Conservation (phyloP, 2,888 invertebrate genomes). For the Silvanus unidentatus region DNA sequence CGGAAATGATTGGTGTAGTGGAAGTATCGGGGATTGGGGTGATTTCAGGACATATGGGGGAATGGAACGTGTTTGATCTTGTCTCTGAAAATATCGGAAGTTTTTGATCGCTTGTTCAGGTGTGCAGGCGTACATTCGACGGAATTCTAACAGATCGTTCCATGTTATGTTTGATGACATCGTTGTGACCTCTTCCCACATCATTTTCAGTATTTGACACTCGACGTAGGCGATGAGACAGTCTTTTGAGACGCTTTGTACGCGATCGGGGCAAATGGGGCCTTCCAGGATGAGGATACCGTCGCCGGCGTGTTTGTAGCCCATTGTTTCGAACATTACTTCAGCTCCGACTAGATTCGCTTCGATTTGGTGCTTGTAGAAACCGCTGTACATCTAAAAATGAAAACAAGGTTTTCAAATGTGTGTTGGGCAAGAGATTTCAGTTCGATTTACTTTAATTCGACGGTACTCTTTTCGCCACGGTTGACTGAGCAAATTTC, state of each 20-base stretch:
- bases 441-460: conserved; percentile 58
- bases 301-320: conserved; percentile 60
- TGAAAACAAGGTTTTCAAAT: conserved; percentile 1
- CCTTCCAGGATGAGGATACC: conserved; percentile 60
- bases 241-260: conserved; percentile 73
- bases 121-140: conserved; percentile 52
- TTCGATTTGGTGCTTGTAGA: conserved; percentile 81
- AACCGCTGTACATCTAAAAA: conserved; percentile 75
- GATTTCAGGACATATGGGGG: not conserved
- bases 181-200: conserved; percentile 65
- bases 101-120: conserved; percentile 51
- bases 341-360: conserved; percentile 74
- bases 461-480: conserved; percentile 83
- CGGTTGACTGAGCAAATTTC: conserved; percentile 77
- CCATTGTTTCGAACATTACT: conserved; percentile 73
- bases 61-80: conserved; percentile 29
- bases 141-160: conserved; percentile 62
- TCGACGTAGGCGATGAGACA: conserved; percentile 82
- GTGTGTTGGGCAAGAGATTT: not conserved
- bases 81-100: conserved; percentile 45
- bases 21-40: conserved; percentile 18
- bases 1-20: conserved; percentile 34
- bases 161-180: conserved; percentile 51
- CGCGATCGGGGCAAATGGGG: conserved; percentile 76
- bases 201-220: conserved; percentile 76